A percentile compares a stretch with the other conserved stretches of the same genome.
These are phyloP conservation scores for Drosophila prosaltans DNA, from an alignment of 1,140 invertebrate species.

Conservation along the genomic window DNA sequence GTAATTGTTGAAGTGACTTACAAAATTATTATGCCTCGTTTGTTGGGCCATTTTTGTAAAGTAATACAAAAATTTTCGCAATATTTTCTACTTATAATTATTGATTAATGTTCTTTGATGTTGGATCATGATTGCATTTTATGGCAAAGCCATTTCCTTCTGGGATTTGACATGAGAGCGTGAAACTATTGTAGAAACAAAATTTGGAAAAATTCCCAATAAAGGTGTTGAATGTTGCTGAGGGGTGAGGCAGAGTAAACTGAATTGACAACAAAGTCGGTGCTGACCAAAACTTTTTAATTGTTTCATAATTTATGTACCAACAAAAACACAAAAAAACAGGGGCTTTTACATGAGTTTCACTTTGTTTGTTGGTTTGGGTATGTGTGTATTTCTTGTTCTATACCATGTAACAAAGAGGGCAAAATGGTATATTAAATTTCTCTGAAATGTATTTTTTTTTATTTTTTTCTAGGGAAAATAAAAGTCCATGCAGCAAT, in stretches of 20 bases:
- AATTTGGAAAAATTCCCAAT: neutral
- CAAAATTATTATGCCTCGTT: neutral
- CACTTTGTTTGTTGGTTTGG: neutral
- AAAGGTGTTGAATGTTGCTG: neutral
- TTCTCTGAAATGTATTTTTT: neutral
- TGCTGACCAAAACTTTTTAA: slow-evolving; percentile 1
- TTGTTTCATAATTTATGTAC: slow-evolving; percentile 10
- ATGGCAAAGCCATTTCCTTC: slow-evolving; percentile 2
- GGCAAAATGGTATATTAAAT: neutral
- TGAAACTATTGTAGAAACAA: neutral
- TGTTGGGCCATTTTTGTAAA: neutral
- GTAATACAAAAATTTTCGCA: too few relatives aligned
- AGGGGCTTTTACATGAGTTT: neutral
- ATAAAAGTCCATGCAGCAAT: neutral
- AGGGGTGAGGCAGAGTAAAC: neutral
- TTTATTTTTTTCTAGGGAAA: neutral
- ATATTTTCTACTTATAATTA: neutral
- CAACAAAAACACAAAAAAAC: neutral
- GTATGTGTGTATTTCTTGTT: neutral
- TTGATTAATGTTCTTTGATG: neutral
- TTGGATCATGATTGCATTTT: neutral
- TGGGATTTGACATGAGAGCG: neutral
- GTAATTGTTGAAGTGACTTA: neutral
- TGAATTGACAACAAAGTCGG: slow-evolving; percentile 2
- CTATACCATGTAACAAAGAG: neutral